Conservation (phyloP, 2,113 vertebrate genomes). For the Balaenoptera acutorostrata region DNA sequence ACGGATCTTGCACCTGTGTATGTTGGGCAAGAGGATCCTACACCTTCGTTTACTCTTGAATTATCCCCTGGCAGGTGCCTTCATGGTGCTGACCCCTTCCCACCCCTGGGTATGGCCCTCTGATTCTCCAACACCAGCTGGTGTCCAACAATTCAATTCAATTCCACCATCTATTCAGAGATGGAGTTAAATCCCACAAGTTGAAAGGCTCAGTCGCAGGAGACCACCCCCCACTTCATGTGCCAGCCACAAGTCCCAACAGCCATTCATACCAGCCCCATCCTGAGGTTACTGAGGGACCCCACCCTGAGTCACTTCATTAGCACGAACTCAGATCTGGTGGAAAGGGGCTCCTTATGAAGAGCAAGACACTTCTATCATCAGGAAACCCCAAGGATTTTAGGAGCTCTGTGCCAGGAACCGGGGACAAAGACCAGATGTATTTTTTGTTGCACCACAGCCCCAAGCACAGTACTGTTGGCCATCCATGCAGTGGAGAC, state of each 20-base stretch:
- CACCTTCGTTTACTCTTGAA: not conserved
- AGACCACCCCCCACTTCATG: not conserved
- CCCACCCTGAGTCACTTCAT: not conserved
- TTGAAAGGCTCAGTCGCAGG: not conserved
- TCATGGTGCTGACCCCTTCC: too few relatives aligned
- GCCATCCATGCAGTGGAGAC: not conserved
- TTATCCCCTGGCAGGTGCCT: not conserved
- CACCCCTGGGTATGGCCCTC: not conserved
- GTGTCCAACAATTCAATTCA: not conserved
- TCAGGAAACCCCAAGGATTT: not conserved
- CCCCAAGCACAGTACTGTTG: not conserved
- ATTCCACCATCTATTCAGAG: not conserved
- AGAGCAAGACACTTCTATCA: not conserved
- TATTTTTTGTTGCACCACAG: not conserved
- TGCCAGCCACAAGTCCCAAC: not conserved
- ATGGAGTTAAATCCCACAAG: not conserved
- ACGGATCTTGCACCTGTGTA: not conserved
- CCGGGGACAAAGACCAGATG: not conserved
- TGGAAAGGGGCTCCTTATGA: not conserved
- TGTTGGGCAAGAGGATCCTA: not conserved
- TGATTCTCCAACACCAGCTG: not conserved
- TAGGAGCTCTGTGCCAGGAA: not conserved
- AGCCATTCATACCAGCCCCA: not conserved
- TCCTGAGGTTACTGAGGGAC: not conserved
- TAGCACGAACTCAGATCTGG: not conserved